Evolutionary conservation across 2,888 invertebrate genomes (phyloP).

Genomic region (Panzeria rudis): DNA sequence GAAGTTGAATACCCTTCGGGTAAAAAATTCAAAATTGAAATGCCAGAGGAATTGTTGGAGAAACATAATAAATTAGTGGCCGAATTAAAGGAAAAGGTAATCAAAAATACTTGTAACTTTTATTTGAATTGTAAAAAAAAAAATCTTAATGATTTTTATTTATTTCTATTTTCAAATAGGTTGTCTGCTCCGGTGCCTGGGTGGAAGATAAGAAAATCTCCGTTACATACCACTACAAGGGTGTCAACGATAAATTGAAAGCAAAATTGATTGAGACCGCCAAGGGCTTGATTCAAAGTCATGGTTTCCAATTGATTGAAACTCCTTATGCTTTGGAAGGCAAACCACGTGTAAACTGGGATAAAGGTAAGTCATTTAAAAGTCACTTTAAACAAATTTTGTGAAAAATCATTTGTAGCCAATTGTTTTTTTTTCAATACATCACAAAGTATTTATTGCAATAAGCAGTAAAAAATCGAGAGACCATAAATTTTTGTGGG

Average conservation of each 20-base stretch:
- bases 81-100: conserved; percentile 87
- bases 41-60: conserved; percentile 88
- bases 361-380: conserved; percentile 86
- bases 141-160: not conserved
- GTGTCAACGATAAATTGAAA: conserved; percentile 87
- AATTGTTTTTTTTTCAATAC: not conserved
- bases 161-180: conserved; percentile 80
- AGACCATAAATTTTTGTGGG: conserved; percentile 36
- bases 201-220: conserved; percentile 91
- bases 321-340: conserved; percentile 91
- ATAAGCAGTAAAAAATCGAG: conserved; percentile 18
- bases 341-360: conserved; percentile 91
- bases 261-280: conserved; percentile 86
- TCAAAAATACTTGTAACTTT: not conserved
- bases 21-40: conserved; percentile 90
- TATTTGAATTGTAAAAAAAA: not conserved
- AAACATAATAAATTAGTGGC: conserved; percentile 88
- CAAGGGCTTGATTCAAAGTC: conserved; percentile 86
- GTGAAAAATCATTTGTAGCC: not conserved
- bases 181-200: conserved; percentile 90
- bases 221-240: conserved; percentile 90
- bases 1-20: conserved; percentile 91
- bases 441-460: conserved; percentile 34
- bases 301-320: conserved; percentile 88
- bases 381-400: conserved; percentile 6